phyloP scores from a whole-genome alignment of 2,797 vertebrate genomes.

The Syndactyla subalaris region DNA sequence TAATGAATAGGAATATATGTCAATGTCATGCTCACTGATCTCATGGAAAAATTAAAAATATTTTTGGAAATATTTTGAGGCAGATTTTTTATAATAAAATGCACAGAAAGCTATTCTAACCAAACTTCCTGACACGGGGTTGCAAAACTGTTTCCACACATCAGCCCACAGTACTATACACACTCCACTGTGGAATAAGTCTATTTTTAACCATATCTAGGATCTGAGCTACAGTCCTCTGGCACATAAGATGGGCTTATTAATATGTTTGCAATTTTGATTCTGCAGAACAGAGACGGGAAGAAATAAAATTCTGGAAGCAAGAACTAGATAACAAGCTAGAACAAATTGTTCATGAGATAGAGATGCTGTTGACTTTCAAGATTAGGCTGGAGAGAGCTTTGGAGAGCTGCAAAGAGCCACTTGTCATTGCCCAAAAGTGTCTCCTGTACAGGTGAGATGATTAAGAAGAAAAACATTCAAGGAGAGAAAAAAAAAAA shows the following conservation, averaged over 20 bases:
- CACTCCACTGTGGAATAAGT: not conserved
- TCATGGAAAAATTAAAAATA: not conserved
- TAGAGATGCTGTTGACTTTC: constrained; percentile 78
- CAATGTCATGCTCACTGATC: not conserved
- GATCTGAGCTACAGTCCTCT: not conserved
- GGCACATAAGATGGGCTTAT: not conserved
- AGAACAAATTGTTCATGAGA: constrained; percentile 83
- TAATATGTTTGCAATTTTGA: not conserved
- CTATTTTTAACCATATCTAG: not conserved
- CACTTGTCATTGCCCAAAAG: constrained; percentile 77
- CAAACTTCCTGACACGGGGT: not conserved
- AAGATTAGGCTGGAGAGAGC: constrained; percentile 83
- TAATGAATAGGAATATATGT: not conserved
- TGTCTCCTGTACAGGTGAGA: constrained; percentile 88
- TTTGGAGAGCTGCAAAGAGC: constrained; percentile 80
- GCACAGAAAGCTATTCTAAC: not conserved
- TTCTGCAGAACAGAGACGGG: constrained; percentile 84
- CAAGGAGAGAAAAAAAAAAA: not conserved
- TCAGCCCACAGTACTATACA: not conserved
- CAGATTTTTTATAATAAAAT: not conserved
- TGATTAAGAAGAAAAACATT: not conserved
- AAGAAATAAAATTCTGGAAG: constrained; percentile 89
- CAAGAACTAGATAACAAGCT: constrained; percentile 87
- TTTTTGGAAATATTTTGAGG: not conserved
- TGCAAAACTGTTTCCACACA: not conserved